A percentile compares a stretch with the other conserved stretches of the same genome.
These are phyloP conservation scores for Drosophila kohkoa DNA, from an alignment of 1,140 invertebrate genomes.

Conservation along the genomic window DNA sequence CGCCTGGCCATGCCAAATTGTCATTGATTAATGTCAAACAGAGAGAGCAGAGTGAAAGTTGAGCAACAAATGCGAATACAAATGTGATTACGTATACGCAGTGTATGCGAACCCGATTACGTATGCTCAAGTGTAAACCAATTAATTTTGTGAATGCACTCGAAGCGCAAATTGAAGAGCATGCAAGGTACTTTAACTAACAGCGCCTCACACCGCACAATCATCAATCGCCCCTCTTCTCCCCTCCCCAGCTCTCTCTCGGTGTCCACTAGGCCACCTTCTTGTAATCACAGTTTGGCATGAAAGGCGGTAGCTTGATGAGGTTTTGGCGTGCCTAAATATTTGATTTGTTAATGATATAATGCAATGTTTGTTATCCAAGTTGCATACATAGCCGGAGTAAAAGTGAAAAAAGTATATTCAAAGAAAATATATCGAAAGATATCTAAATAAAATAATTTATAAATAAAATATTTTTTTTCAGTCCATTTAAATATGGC, in stretches of 20 bases:
- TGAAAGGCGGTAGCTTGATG: conserved; percentile 47
- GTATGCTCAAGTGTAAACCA: conserved; percentile 54
- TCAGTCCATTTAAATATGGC: no score
- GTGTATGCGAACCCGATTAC: conserved; percentile 11
- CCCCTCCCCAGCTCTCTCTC: no score
- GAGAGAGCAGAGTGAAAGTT: conserved; percentile 29
- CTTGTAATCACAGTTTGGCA: conserved; percentile 55
- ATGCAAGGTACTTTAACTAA: conserved; percentile 29
- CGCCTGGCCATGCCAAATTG: conserved; percentile 61
- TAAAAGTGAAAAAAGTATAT: neutral
- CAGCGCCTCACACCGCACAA: conserved; percentile 12
- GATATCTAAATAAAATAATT: neutral
- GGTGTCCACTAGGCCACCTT: neutral
- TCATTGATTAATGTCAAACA: conserved; percentile 70
- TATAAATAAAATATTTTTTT: neutral
- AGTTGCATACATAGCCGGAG: neutral
- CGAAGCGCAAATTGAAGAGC: conserved; percentile 64
- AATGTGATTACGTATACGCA: conserved; percentile 12
- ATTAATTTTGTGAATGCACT: conserved; percentile 68
- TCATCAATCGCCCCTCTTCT: conserved; percentile 2
- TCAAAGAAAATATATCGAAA: neutral
- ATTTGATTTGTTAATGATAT: conserved; percentile 49
- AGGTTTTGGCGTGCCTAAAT: conserved; percentile 53
- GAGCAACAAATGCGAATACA: conserved; percentile 14
- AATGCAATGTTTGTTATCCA: conserved; percentile 24